Evolutionary conservation across 2,113 vertebrate genomes (phyloP).

Genomic region (Himantopus leucocephalus): DNA sequence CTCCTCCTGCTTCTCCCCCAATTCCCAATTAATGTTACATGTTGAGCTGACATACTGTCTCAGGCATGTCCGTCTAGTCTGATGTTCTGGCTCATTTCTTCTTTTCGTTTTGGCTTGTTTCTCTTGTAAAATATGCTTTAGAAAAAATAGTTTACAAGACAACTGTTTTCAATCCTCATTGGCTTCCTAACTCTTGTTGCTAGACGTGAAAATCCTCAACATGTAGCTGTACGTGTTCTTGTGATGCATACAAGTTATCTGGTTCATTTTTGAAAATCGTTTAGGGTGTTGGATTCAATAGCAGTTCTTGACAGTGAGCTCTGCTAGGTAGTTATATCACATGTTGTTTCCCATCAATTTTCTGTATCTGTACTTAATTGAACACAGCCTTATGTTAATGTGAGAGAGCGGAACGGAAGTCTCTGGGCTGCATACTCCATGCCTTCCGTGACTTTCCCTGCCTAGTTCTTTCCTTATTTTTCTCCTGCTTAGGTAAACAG

Average conservation of each 20-base stretch:
- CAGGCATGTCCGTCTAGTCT: background rate
- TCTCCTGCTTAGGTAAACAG: background rate
- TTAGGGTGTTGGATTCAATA: background rate
- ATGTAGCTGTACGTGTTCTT: background rate
- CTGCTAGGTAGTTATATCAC: background rate
- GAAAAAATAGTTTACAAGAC: background rate
- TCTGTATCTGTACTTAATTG: background rate
- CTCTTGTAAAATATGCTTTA: background rate
- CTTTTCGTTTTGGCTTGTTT: background rate
- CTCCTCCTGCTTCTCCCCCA: background rate
- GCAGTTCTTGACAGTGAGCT: background rate
- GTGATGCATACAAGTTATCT: background rate
- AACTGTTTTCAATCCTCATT: background rate
- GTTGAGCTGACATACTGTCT: background rate
- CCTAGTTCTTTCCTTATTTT: background rate
- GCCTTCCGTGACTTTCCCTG: background rate
- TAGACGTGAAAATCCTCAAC: background rate
- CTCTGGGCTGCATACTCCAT: background rate
- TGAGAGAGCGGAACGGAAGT: background rate
- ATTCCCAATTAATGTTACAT: background rate
- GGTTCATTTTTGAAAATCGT: background rate
- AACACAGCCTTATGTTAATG: background rate
- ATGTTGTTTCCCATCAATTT: background rate
- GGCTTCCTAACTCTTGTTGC: background rate
- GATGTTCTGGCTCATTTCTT: background rate